Evolutionary conservation across 2,888 invertebrate genomes (phyloP).

Genomic region (Chironomus tentans): DNA sequence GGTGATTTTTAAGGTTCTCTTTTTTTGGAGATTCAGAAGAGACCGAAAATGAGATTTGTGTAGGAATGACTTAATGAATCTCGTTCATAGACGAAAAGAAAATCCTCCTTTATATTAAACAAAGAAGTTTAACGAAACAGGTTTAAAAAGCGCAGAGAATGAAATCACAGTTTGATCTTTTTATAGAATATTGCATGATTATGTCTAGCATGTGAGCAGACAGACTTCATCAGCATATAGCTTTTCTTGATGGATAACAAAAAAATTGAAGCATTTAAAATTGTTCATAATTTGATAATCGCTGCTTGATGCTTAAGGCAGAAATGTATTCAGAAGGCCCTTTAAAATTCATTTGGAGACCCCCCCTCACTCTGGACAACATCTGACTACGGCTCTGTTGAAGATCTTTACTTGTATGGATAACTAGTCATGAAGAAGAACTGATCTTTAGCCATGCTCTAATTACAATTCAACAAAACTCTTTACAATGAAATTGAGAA

Average conservation of each 20-base stretch:
- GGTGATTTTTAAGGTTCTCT: background rate
- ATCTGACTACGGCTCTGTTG: too few species aligned
- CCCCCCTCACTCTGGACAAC: too few species aligned
- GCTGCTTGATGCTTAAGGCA: background rate
- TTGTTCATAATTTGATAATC: constrained; percentile 21
- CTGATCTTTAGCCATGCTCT: constrained; percentile 16
- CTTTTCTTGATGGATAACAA: background rate
- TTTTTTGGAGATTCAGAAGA: background rate
- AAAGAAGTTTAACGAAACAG: background rate
- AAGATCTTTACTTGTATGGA: too few species aligned
- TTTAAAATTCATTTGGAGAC: too few species aligned
- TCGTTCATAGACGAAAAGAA: background rate
- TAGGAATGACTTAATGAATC: background rate
- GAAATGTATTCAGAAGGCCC: too few species aligned
- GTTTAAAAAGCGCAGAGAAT: background rate
- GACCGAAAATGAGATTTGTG: background rate
- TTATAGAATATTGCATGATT: background rate
- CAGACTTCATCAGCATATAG: too few species aligned
- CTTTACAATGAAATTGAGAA: too few species aligned
- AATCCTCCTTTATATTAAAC: background rate
- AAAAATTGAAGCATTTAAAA: background rate
- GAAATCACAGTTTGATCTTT: constrained; percentile 23
- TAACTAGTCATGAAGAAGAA: background rate
- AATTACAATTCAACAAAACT: constrained; percentile 3
- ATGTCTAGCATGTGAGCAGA: background rate